Conservation (phyloP, 2,797 vertebrate genomes). For the Sarcoramphus papa region DNA sequence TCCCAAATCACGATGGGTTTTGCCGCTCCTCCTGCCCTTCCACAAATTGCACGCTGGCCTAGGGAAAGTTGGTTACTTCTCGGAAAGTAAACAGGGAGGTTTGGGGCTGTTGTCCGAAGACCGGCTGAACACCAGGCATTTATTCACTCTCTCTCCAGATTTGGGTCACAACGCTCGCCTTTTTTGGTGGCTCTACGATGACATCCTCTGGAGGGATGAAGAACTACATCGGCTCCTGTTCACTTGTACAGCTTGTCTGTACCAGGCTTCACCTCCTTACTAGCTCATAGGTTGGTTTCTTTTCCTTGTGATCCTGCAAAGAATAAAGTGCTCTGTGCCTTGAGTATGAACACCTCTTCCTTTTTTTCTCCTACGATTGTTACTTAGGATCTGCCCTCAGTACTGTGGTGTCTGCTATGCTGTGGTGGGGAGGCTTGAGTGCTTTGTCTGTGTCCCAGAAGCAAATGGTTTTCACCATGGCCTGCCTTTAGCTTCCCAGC, state of each 20-base stretch:
- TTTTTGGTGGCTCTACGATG: constrained; percentile 47
- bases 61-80: background rate
- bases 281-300: background rate
- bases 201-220: constrained; percentile 60
- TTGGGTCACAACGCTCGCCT: background rate
- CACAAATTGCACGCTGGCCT: background rate
- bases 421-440: background rate
- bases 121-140: background rate
- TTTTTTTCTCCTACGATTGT: fast-evolving
- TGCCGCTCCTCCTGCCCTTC: background rate
- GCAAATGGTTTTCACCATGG: background rate
- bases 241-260: background rate
- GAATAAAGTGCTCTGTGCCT: background rate
- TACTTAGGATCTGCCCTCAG: background rate
- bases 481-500: background rate
- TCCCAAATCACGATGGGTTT: background rate
- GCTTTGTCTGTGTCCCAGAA: background rate
- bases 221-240: background rate
- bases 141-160: background rate
- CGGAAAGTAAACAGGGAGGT: background rate
- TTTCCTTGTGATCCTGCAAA: background rate
- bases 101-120: background rate
- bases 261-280: background rate
- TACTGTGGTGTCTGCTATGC: background rate
- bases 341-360: background rate